Percentiles rank a stretch among this genome's conserved stretches.
Conservation (phyloP, 2,113 vertebrate genomes). For the Crotalus viridis region DNA sequence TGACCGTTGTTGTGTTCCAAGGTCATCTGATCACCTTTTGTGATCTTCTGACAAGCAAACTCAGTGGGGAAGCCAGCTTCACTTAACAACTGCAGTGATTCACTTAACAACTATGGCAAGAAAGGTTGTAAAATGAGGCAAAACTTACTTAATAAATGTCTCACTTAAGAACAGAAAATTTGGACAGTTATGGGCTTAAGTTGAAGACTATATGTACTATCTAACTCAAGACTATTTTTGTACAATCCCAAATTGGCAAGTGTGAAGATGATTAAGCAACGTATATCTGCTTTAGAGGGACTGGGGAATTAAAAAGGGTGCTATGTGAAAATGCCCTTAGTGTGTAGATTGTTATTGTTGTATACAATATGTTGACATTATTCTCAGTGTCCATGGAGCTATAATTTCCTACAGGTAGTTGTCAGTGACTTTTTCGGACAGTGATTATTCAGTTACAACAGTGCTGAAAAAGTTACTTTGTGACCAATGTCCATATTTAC, state of each 20-base stretch:
- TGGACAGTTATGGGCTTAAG: neutral
- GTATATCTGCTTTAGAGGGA: neutral
- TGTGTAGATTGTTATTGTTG: neutral
- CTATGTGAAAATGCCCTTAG: neutral
- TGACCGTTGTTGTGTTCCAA: neutral
- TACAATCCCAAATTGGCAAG: neutral
- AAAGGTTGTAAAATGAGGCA: neutral
- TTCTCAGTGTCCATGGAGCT: neutral
- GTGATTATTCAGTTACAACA: neutral
- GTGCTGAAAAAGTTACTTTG: neutral
- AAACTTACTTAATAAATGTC: neutral
- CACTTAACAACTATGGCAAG: neutral
- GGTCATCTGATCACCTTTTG: neutral
- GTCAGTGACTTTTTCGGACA: neutral
- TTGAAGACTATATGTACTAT: neutral
- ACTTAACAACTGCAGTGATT: neutral
- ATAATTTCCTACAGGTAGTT: neutral
- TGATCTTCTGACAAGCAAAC: neutral
- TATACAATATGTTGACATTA: neutral
- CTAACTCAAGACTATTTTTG: neutral
- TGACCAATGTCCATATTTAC: neutral
- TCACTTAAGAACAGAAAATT: neutral
- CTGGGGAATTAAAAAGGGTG: neutral
- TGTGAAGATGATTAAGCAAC: neutral
- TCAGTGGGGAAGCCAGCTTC: neutral